Conservation (phyloP, 2,888 invertebrate species). For the Meganola albula region DNA sequence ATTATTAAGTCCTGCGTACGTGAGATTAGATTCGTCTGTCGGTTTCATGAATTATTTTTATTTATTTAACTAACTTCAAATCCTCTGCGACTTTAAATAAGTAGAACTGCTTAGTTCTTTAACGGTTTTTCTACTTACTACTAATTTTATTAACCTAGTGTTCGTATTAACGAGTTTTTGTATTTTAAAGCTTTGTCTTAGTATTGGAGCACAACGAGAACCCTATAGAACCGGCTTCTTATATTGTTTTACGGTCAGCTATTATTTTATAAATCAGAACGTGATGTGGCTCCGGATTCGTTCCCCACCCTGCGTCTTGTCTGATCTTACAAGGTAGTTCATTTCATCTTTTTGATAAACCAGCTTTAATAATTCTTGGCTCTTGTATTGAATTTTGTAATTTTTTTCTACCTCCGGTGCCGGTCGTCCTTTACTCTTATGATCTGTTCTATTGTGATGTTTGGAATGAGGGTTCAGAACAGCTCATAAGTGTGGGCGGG, state of each 20-base stretch:
- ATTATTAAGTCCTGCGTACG: conserved; percentile 51
- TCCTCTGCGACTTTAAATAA: conserved; percentile 44
- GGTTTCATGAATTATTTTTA: conserved; percentile 40
- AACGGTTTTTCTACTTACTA: conserved; percentile 41
- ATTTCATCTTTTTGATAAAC: conserved; percentile 32
- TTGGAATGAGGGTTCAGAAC: conserved; percentile 36
- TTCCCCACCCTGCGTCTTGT: conserved; percentile 42
- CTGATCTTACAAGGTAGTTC: conserved; percentile 40
- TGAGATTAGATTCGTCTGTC: conserved; percentile 38
- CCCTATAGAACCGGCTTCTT: conserved; percentile 64
- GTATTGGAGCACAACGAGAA: conserved; percentile 52
- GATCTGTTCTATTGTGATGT: conserved; percentile 39
- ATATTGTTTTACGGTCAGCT: conserved; percentile 47
- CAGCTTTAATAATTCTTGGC: conserved; percentile 36
- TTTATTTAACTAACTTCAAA: conserved; percentile 41
- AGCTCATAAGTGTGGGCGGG: conserved; percentile 47
- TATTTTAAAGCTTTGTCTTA: conserved; percentile 59
- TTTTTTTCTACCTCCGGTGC: conserved; percentile 44
- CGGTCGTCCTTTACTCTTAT: conserved; percentile 42
- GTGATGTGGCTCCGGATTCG: conserved; percentile 41
- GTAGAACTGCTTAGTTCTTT: conserved; percentile 67
- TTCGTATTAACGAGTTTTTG: conserved; percentile 29
- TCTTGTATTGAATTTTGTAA: conserved; percentile 26
- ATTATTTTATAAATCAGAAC: conserved; percentile 37
- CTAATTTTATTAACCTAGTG: conserved; percentile 40